A percentile compares a stretch with the other conserved stretches of the same genome.
Evolutionary conservation across 2,113 vertebrate genomes (phyloP).

Genomic region (Phocoena phocoena): DNA sequence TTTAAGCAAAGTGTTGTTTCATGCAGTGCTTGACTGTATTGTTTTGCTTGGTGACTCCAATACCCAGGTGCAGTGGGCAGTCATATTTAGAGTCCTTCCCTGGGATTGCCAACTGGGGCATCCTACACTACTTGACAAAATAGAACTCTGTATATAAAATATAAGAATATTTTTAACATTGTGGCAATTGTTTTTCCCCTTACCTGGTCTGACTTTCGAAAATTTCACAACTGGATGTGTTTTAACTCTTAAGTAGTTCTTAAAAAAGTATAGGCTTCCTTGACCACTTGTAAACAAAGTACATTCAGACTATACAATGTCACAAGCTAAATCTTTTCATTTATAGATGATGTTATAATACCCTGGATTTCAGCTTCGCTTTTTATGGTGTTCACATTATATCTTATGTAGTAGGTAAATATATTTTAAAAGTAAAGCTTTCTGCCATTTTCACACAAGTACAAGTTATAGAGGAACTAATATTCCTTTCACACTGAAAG

Average conservation of each 20-base stretch:
- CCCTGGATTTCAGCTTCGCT: neutral
- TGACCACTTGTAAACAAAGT: neutral
- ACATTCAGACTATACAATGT: neutral
- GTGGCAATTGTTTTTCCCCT: neutral
- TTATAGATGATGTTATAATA: neutral
- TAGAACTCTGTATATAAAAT: neutral
- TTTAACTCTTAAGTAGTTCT: neutral
- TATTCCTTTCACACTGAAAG: neutral
- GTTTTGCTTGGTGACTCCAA: neutral
- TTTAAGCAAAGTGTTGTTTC: neutral
- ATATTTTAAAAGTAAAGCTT: neutral
- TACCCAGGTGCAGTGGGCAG: neutral
- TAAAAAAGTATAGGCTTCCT: neutral
- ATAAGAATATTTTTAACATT: neutral
- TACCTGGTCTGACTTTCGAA: neutral
- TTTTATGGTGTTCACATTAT: neutral
- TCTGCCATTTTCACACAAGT: neutral
- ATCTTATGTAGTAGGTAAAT: neutral
- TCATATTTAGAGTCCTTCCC: neutral
- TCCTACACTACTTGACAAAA: neutral
- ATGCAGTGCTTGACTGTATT: neutral
- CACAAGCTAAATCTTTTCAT: neutral
- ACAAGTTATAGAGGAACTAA: neutral
- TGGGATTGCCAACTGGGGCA: neutral
- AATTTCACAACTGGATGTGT: neutral